phyloP scores from a whole-genome alignment of 2,888 invertebrate species.

The Drepana falcataria region DNA sequence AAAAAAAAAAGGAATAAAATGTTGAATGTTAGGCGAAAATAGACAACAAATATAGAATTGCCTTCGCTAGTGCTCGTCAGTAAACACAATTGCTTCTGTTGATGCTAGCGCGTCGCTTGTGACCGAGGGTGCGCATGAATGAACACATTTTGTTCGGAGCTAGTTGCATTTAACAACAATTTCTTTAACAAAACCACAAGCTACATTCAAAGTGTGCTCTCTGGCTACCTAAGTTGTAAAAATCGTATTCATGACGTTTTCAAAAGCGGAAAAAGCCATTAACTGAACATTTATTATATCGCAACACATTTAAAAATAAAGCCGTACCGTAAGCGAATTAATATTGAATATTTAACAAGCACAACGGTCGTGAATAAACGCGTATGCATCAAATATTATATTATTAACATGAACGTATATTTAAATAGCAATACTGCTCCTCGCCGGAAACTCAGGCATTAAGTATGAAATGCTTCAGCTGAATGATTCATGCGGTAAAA shows the following conservation, averaged over 20 bases:
- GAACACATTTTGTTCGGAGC: background rate
- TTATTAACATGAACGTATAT: slow-evolving; percentile 43
- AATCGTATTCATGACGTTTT: too few relatives aligned
- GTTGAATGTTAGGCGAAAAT: too few relatives aligned
- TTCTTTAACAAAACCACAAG: too few relatives aligned
- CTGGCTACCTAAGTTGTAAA: too few relatives aligned
- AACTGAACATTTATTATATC: slow-evolving; percentile 14
- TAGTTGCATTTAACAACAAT: too few relatives aligned
- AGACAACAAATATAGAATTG: too few relatives aligned
- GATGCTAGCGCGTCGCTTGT: background rate
- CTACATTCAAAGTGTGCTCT: too few relatives aligned
- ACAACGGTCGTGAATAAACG: slow-evolving; percentile 41
- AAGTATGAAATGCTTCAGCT: slow-evolving; percentile 24
- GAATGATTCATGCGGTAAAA: slow-evolving; percentile 31
- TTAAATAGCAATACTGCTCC: slow-evolving; percentile 48
- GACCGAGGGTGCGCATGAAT: background rate
- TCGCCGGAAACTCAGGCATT: slow-evolving; percentile 23
- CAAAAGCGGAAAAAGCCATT: too few relatives aligned
- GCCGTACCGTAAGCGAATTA: slow-evolving; percentile 45
- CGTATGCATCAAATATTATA: slow-evolving; percentile 45
- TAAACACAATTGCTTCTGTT: background rate
- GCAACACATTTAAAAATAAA: slow-evolving; percentile 40
- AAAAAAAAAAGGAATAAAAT: too few relatives aligned
- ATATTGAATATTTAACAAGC: slow-evolving; percentile 53
- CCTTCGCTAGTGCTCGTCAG: background rate